Evolutionary conservation across 2,888 invertebrate species (phyloP), one percentile per base, ranked within the genome.

Genomic region (Escarpia spicata): DNA sequence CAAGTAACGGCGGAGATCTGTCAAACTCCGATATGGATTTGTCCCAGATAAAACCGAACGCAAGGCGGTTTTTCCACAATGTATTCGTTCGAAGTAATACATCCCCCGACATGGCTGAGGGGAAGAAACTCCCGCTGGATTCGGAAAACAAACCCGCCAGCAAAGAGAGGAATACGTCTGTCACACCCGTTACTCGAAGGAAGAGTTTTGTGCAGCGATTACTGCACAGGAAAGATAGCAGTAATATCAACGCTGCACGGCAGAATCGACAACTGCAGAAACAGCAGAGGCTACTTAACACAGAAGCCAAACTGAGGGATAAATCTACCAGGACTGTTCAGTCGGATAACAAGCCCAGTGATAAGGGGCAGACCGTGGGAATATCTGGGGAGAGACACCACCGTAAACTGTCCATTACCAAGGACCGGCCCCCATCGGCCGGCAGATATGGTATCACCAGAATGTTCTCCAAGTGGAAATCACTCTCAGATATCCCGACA

Each of bases 381-480:
- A 26, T 75, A 75, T 75, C 75, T 4, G 75, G 75, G 26, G 75
- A 75, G 75, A 75, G 19, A 75, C 75, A 75, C 26, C 75, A n/a
- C 8, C 8, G 75, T 75, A 75, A 75, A 75, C 75, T 75, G 75
- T 75, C 75, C 19, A 52, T 52, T 52, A 75, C 75, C 75, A 75
- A 75, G n/a, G 75, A 75, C n/a, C 26, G 75, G 26, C 75, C 75
- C n/a, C 75, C 75, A 26, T 4, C 75, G 75, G 19, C 75, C 26
- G 26, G 26, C n/a, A 75, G 75, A 75, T 75, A 75, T 75, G 75
- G 75, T 75, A 75, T 75, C 75, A 26, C n/a, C 26, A 15, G 75
- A 75, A 75, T 43, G 91, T 52, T 91, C n/a, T 91, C 91, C 45
- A 91, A 91, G 91, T 91, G 91, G 91, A 91, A 91, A 43, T 91